Evolutionary conservation across 2,888 invertebrate species (phyloP), one percentile per base, ranked within the genome.

Genomic region (Eudemis profundana): DNA sequence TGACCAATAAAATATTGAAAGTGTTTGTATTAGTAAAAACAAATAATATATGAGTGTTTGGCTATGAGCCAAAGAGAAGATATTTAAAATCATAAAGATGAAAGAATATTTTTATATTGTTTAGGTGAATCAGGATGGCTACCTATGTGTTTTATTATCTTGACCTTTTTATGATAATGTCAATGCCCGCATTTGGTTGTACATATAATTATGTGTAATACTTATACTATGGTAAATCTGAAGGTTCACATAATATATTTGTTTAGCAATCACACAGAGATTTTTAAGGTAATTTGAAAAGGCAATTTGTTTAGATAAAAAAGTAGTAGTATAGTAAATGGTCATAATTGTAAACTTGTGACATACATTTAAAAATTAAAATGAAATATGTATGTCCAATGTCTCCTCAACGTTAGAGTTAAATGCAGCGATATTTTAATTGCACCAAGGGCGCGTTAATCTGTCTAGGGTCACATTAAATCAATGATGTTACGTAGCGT

Each of bases 41-140:
- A 70, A 69, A 70, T 61, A 64, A 19, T 19, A 50, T 33, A 68
- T 66, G 72, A 75, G 70, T 73, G 67, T 68, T 72, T 78, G 78
- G 78, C 72, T 50, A 12, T 42, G 4, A 21, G 75, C 78, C 76
- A 77, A 70, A 57, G 29, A 44, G n/a, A 46, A 44, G 36, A 66
- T 69, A 69, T 69, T 70, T 60, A 42, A 68, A 57, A 57, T 19
- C 54, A 67, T 65, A 27, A 67, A 65, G 62, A 68, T 69, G 54
- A 65, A 60, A 65, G 38, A 38, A 23, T 57, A 47, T 47, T 23
- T 47, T 33, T 42, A 42, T 27, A 19, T 29, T 46, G 38, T 40
- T 59, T 40, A 40, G 12, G 33, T 57, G 15, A 40, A 44, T 57
- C 12, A 44, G 38, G 17, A 8, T 23, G 21, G 14, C n/a, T n/a